A percentile compares a stretch with the other conserved stretches of the same genome.
Conservation (phyloP, 2,797 vertebrate genomes). For the Fistularia tabacaria region DNA sequence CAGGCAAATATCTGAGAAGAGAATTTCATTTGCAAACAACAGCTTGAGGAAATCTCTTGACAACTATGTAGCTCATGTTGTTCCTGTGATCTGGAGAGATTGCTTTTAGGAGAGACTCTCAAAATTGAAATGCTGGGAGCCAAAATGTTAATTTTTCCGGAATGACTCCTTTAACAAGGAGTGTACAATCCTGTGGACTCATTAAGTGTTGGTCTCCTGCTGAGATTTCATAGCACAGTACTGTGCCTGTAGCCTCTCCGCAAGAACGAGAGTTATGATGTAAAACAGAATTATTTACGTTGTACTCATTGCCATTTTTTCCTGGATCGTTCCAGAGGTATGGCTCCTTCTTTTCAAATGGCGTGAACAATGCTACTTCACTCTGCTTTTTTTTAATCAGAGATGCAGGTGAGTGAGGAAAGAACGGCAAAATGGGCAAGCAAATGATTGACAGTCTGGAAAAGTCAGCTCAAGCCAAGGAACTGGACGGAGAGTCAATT, state of each 20-base stretch:
- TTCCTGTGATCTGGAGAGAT: constrained; percentile 53
- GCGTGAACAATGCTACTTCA: constrained; percentile 16
- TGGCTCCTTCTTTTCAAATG: constrained; percentile 9
- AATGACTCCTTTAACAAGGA: constrained; percentile 36
- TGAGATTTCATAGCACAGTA: constrained; percentile 31
- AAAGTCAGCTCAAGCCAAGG: constrained; percentile 25
- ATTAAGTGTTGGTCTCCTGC: constrained; percentile 34
- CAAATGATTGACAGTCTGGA: constrained; percentile 6
- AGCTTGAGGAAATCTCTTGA: constrained; percentile 47
- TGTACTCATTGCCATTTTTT: neutral
- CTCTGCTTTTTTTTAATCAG: constrained; percentile 9
- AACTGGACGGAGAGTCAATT: constrained; percentile 30
- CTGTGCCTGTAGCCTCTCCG: constrained; percentile 14
- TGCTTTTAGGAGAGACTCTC: constrained; percentile 32
- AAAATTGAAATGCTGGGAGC: constrained; percentile 50
- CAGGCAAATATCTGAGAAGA: constrained; percentile 5
- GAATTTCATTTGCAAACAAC: constrained; percentile 42
- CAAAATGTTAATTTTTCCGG: constrained; percentile 51
- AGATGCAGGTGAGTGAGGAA: constrained; percentile 17
- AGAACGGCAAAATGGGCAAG: neutral
- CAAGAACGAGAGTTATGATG: constrained; percentile 18
- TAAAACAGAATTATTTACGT: constrained; percentile 16
- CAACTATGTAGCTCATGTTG: constrained; percentile 37
- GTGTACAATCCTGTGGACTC: constrained; percentile 33
- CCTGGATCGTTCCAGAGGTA: constrained; percentile 1